Conservation (phyloP, 2,113 vertebrate species). For the Eulacestoma nigropectus region DNA sequence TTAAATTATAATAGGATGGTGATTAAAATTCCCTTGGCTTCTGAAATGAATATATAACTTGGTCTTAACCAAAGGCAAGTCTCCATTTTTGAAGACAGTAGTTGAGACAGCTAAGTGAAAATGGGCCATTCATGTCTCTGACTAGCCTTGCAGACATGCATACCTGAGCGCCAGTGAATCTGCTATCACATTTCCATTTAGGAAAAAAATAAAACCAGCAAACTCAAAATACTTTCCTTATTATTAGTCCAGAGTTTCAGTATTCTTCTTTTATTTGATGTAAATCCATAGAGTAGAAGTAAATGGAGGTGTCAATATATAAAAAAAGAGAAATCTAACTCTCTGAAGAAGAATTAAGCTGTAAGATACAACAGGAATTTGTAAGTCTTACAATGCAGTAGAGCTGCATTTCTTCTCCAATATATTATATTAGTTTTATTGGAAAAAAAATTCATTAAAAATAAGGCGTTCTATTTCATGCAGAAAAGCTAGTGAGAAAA, state of each 20-base stretch:
- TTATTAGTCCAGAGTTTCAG: neutral
- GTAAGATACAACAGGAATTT: neutral
- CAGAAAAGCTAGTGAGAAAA: neutral
- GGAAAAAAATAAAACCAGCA: neutral
- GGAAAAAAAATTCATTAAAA: neutral
- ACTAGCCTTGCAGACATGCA: neutral
- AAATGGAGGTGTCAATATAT: neutral
- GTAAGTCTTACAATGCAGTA: neutral
- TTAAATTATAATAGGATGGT: neutral
- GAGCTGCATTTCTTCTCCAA: neutral
- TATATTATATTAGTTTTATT: neutral
- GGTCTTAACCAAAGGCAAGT: neutral
- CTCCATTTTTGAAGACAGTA: neutral
- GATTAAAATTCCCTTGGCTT: conserved; percentile 1
- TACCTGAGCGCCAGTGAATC: neutral
- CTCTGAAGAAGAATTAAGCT: neutral
- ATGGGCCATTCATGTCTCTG: neutral
- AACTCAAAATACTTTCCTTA: neutral
- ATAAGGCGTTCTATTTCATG: neutral
- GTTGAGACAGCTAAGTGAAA: neutral
- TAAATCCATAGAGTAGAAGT: neutral
- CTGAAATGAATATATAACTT: neutral
- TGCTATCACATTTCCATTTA: neutral
- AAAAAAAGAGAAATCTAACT: neutral
- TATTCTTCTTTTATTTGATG: neutral